Evolutionary conservation across 2,113 vertebrate genomes (phyloP), one percentile per base, ranked within the genome.

Genomic region (Podarcis muralis): DNA sequence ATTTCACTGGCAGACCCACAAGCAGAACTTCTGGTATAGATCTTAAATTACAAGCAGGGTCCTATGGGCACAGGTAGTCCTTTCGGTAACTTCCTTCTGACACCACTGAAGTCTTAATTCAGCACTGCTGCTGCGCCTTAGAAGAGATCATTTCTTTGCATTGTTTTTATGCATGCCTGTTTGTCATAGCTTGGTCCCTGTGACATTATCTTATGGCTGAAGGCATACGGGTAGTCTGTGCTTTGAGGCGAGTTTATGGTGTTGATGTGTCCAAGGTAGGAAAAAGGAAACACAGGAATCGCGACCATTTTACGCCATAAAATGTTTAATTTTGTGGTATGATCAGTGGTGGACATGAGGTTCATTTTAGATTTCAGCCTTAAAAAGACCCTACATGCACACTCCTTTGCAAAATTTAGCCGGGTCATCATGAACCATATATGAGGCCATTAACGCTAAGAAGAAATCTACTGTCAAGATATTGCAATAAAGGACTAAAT

Each of bases 401-500:
- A 40, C 76, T 86, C 91, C 80, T 95, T 92, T 90, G 92, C 88
- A 93, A 93, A 95, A 89, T 93, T 94, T 92, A 94, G 87, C 92
- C 84, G 92, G n/a, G 43, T 95, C 76, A 92, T 93, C 88, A 81
- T 94, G 88, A 96, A 88, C 84, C 62, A 89, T 89, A 84, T 94
- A 88, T 87, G 92, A 94, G 77, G 80, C 90, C 80, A 84, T 93
- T 93, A 95, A 81, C 87, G 43, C 85, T 87, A 81, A 83, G 85
- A 93, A 84, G 93, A 94, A 95, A 95, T 95, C 90, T 95, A 91
- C 96, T 96, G 97, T 93, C 97, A 97, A 97, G 96, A 97, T 95
- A 96, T 94, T 97, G 95, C 96, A 97, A 96, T 97, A 94, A 95
- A 96, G 93, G 95, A 95, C 96, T 95, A 97, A 98, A 98, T 96